These are phyloP conservation scores for Halocaridina rubra DNA, from an alignment of 2,888 invertebrate genomes.

Conservation along the genomic window DNA sequence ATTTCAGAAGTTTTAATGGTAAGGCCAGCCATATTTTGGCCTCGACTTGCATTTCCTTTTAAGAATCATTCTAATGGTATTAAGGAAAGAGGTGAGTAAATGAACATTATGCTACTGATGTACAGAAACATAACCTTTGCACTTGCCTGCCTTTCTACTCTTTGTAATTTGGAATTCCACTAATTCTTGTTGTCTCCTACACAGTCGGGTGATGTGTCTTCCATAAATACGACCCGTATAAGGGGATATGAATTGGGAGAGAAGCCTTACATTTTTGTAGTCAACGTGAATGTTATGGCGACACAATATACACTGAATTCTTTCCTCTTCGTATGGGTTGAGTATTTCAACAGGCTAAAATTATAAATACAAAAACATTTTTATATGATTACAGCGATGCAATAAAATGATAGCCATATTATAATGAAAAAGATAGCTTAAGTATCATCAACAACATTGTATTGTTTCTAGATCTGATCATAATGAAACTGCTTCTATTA, in stretches of 20 bases:
- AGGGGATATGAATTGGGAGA: constrained; percentile 96
- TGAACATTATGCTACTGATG: background rate
- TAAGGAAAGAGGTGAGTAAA: background rate
- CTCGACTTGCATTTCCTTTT: no score
- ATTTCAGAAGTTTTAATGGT: no score
- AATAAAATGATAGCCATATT: no score
- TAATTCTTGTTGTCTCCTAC: constrained; percentile 79
- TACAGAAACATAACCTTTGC: background rate
- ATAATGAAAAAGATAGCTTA: no score
- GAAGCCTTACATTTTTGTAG: constrained; percentile 89
- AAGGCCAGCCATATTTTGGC: no score
- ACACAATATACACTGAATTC: constrained; percentile 83
- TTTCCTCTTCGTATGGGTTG: constrained; percentile 83
- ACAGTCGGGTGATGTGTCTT: constrained; percentile 92
- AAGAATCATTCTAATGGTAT: background rate
- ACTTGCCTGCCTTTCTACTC: constrained; percentile 48
- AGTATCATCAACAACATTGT: no score
- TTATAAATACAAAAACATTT: no score
- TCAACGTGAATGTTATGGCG: constrained; percentile 82
- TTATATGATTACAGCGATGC: no score
- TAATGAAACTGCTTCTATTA: no score
- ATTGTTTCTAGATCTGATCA: no score
- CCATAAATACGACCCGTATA: constrained; percentile 94
- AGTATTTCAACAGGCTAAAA: constrained; percentile 55
- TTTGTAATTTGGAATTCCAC: constrained; percentile 18